Conservation (phyloP, 2,113 vertebrate species). For the Sceloporus undulatus region DNA sequence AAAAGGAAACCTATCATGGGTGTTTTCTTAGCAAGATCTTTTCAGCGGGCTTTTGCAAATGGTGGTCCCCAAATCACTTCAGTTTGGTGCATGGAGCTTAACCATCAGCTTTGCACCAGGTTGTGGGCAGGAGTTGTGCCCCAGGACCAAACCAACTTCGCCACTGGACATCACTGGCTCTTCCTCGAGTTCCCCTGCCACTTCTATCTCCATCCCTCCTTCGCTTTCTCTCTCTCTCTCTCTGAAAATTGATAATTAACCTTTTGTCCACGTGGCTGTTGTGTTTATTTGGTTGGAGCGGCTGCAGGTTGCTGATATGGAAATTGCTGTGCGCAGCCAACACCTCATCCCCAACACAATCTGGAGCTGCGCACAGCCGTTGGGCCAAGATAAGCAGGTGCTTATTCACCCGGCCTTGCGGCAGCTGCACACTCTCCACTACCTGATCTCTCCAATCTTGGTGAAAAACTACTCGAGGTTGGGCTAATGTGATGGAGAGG, state of each 20-base stretch:
- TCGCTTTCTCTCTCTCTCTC: slow-evolving; percentile 49
- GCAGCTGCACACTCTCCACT: slow-evolving; percentile 63
- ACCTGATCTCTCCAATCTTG: slow-evolving; percentile 79
- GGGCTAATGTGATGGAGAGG: slow-evolving; percentile 74
- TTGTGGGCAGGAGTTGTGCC: too few relatives aligned
- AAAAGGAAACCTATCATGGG: too few relatives aligned
- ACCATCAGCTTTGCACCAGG: too few relatives aligned
- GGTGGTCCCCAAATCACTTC: too few relatives aligned
- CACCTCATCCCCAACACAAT: slow-evolving; percentile 76
- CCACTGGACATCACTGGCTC: too few relatives aligned
- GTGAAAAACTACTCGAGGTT: slow-evolving; percentile 86
- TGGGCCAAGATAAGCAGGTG: slow-evolving; percentile 86
- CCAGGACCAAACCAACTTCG: too few relatives aligned
- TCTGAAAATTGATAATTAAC: slow-evolving; percentile 89
- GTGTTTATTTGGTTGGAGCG: slow-evolving; percentile 81
- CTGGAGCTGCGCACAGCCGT: slow-evolving; percentile 78
- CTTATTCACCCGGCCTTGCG: slow-evolving; percentile 65
- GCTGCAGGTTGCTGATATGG: slow-evolving; percentile 88
- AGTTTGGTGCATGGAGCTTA: too few relatives aligned
- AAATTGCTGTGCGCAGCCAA: slow-evolving; percentile 85
- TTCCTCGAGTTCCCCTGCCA: slow-evolving; percentile 25
- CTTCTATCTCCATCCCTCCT: neutral
- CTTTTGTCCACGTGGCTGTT: slow-evolving; percentile 83
- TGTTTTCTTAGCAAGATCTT: too few relatives aligned
- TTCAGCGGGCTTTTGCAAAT: too few relatives aligned